A percentile compares a stretch with the other conserved stretches of the same genome.
These are phyloP conservation scores for Hiodon alosoides DNA, from an alignment of 2,113 vertebrate genomes.

Conservation along the genomic window DNA sequence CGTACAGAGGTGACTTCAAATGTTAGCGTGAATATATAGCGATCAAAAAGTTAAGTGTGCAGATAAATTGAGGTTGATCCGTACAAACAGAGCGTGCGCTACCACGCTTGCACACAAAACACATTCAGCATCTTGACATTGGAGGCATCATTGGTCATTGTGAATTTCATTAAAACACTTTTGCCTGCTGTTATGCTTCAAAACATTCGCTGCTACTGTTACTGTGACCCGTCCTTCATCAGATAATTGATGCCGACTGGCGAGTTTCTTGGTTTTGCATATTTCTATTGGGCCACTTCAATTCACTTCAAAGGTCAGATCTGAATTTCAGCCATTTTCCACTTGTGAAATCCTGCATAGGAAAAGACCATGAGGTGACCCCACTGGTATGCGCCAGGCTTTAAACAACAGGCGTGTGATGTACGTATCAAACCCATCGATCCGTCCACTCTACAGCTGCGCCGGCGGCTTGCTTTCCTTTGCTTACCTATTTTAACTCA, in stretches of 20 bases:
- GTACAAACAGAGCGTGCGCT: background rate
- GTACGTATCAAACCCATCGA: background rate
- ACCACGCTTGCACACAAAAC: constrained; percentile 6
- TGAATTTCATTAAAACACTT: constrained; percentile 38
- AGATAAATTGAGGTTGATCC: constrained; percentile 4
- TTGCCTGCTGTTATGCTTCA: constrained; percentile 48
- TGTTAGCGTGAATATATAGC: constrained; percentile 19
- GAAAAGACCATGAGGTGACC: constrained; percentile 14
- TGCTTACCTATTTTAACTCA: constrained; percentile 13
- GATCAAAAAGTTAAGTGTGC: constrained; percentile 2
- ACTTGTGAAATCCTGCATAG: constrained; percentile 22
- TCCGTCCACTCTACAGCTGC: background rate
- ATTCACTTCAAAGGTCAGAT: constrained; percentile 34
- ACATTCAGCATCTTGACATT: constrained; percentile 20
- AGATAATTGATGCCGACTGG: constrained; percentile 45
- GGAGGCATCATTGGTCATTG: constrained; percentile 18
- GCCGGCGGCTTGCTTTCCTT: background rate
- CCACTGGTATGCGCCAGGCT: background rate
- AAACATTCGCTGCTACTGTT: constrained; percentile 40
- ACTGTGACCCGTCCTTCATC: constrained; percentile 44
- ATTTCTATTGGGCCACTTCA: constrained; percentile 29
- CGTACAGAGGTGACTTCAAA: constrained; percentile 20
- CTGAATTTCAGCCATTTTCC: constrained; percentile 30
- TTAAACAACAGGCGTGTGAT: constrained; percentile 15
- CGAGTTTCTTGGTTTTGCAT: constrained; percentile 34